Base-by-base conservation (phyloP, 1,140 invertebrate species). In the Conus ventricosus region DNA sequence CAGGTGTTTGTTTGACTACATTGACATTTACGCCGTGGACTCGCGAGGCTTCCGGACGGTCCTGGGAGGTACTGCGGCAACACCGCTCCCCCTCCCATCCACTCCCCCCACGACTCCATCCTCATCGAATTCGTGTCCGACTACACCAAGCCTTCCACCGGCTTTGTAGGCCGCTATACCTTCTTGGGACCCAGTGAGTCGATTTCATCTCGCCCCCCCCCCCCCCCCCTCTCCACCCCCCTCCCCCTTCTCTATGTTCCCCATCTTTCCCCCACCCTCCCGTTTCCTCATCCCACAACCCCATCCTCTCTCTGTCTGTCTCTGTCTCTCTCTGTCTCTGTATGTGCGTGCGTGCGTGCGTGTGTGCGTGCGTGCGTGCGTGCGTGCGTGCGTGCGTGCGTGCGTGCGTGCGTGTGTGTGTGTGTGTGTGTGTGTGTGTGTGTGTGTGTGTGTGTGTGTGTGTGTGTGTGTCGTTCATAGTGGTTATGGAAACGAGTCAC, bases 1-100 rank as follows among this genome's bases (percentile, higher is more conserved):
- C 90, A 94, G 93, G 80, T 94, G 93, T 84, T 83, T 90, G 51
- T 93, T 91, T 80, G 93, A 94, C 88, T 93, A 93, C 86, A 91
- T 94, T 25, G 93, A 94, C 78, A 90, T 93, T 60, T 94, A 90
- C 54, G 91, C 90, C 51, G 88, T 93, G 63, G 91, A 94, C 87
- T 71, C 60, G 7, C 89, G 87, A 27, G 91, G 91, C 17, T 91
- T 90, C 88, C 92, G 90, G 85, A 91, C 91, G 7, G 85, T 91
- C 15, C 88, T 92, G 51, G 91, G n/a, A 82, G 91, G 15, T 91
- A 90, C 71, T 94, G 93, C 87, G 93, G 93, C 27, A 87, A 71
- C 15, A 87, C 89, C 27, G 90, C 89, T 20, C 93, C 93, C 0
- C 88, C 88, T 5, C 81, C 91, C 23, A 91, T 93, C 88, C 39